These are phyloP conservation scores for Microcebus jonahi DNA, from an alignment of 2,113 vertebrate genomes.

Conservation along the genomic window DNA sequence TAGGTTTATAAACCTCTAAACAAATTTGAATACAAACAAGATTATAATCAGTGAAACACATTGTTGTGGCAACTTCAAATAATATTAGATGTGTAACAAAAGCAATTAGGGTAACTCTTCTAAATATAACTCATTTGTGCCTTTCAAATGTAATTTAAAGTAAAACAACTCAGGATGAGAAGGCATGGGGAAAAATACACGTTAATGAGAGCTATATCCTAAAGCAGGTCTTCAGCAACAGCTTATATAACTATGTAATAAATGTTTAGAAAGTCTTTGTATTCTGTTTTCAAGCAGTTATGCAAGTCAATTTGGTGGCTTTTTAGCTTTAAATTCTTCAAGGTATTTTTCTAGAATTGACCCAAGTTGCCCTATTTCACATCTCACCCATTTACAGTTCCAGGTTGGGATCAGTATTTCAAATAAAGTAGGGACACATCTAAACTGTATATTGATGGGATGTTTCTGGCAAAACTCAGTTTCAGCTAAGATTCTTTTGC, in stretches of 20 bases:
- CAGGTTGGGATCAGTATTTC: background rate
- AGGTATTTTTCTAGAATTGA: background rate
- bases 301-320: background rate
- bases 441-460: background rate
- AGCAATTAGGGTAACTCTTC: background rate
- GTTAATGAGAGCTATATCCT: background rate
- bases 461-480: background rate
- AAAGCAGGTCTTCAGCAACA: background rate
- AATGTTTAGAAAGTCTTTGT: background rate
- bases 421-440: background rate
- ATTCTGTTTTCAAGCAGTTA: background rate
- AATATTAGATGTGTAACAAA: conserved; percentile 4
- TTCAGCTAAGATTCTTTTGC: background rate
- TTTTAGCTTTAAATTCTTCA: background rate
- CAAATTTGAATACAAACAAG: background rate
- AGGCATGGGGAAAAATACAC: background rate
- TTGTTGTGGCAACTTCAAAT: background rate
- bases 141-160: conserved; percentile 25
- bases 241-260: background rate
- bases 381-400: background rate
- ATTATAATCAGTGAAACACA: background rate
- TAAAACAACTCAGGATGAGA: background rate
- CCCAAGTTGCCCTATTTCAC: background rate
- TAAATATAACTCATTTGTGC: background rate
- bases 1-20: background rate